Evolutionary conservation across 2,113 vertebrate genomes (phyloP), one percentile per base, ranked within the genome.

Genomic region (Phocoena phocoena): DNA sequence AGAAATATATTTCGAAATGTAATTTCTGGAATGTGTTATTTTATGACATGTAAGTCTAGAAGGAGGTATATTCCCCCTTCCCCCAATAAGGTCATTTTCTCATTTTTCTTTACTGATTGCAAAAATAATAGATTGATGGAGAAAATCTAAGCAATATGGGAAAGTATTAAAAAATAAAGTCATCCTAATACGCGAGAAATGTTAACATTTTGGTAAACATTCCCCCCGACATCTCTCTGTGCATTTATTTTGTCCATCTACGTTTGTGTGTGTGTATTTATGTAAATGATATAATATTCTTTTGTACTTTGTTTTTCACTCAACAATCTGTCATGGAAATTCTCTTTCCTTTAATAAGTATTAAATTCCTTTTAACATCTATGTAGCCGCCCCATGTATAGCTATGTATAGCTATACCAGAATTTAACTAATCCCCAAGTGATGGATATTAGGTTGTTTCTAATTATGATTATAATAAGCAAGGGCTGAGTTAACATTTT

Each of bases 1-100:
- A 95, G 50, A 93, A 96, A 96, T 62, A n/a, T 41, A 65, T 85
- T 95, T 97, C 73, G 58, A 85, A 95, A 87, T 94, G 21, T 77
- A 96, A 58, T 84, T 95, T 94, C 60, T 88, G 63, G 74, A 83
- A 70, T 65, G 58, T 93, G 60, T 81, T n/a, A 60, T 55, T 82
- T 97, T 82, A 55, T 68, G 88, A 73, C 44, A 93, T 26, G 13
- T n/a, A 95, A 90, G 15, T 62, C 77, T 94, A 71, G 60, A 94
- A 90, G 74, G 50, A 93, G 33, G 47, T 83, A 55, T 3, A 55
- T 14, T 89, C 6, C 28, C 4, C 36, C 55, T 8, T 53, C 8
- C 5, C 90, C 25, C 20, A 80, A 87, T 93, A 85, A 88, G 1
- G 10, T 26, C 8, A 33, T 85, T 82, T 88, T 55, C 33, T 90